Base-by-base conservation (phyloP, 2,888 invertebrate species). In the Drosophila incognita region DNA sequence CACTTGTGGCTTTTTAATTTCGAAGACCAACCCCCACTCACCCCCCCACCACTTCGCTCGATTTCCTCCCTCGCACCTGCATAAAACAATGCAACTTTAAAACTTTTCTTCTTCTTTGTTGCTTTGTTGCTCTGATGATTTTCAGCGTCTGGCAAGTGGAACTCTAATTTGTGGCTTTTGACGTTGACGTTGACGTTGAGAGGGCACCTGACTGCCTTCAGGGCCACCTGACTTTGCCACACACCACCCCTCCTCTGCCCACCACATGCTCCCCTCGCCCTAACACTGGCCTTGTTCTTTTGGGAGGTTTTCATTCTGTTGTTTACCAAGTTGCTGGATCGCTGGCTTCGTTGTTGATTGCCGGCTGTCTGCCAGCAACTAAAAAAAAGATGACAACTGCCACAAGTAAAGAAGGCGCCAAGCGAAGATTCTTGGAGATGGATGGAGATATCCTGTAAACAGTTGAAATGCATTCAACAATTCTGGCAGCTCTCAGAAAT, bases 321-420 rank as follows among this genome's bases (percentile, higher is more conserved):
- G 84, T 86, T 86, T 86, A 71, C 78, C 73, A 56, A 78, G 78
- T 86, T 89, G 82, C 80, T 86, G 85, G 82, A 82, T 87, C 76
- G 89, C 68, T 87, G 87, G 67, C 73, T 88, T 75, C 80, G 80
- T 75, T 89, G 83, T 89, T 86, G 89, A 86, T 86, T 86, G 89
- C 89, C 76, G 79, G 58, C 81, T 85, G 89, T 83, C 83, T 80
- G 81, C 48, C 76, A 65, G 59, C 51, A 67, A 29, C 69, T 56
- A 27, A 18, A 56, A 36, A 67, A 27, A 49, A 60, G 40, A 65
- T 54, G 66, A 48, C 72, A 61, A 52, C 49, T 35, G 21, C 35
- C 56, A 38, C 21, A 38, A 52, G 13, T 36, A 10, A 24, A 36
- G 11, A 27, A 35, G 24, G 7, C 13, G 21, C 10, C 4, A 13